Evolutionary conservation across 2,113 vertebrate species (phyloP), one percentile per base, ranked within the genome.

Genomic region (Ceratotherium simum): DNA sequence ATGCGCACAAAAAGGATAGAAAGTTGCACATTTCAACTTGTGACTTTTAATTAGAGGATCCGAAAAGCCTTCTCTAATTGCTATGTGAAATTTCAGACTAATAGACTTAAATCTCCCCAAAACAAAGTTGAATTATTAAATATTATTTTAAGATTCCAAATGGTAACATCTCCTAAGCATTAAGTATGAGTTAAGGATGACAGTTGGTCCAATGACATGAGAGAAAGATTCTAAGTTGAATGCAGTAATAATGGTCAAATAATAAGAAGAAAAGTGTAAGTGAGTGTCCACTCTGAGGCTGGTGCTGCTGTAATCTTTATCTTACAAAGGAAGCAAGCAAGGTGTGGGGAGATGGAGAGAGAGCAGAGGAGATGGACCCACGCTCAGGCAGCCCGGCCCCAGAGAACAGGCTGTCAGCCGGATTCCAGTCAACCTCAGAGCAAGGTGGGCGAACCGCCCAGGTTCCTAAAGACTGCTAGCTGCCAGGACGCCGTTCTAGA

Each of bases 391-490:
- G 73, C 27, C 27, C 8, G 8, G 29, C 75, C 29, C 75, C 4
- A 13, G 70, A 39, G 70, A 39, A 72, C 36, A 78, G 46, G 27
- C 73, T 4, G 17, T 20, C 48, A 2, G 4, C 48, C 1, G 9
- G 6, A 1, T 48, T 31, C 42, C 73, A 31, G 39, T 3, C 56
- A 29, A 16, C 42, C 64, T 48, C 80, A n/a, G 20, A 85, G 83
- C 64, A 10, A 2, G 14, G 29, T 1, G 36, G 54, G 27, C 5
- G 1, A 16, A 11, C 6, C 6, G 18, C 31, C n/a, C 1, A 1
- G 10, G 65, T 31, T 29, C 25, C 33, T 69, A 1, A 36, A 23
- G 56, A 31, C 46, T 29, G 25, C 33, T 23, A 54, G n/a, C 13
- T 42, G 56, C 42, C 17, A 8, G 58, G 46, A 64, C 11, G 23